A percentile compares a stretch with the other conserved stretches of the same genome.
phyloP scores from a whole-genome alignment of 1,140 invertebrate genomes.

The Phymorhynchus buccinoides region DNA sequence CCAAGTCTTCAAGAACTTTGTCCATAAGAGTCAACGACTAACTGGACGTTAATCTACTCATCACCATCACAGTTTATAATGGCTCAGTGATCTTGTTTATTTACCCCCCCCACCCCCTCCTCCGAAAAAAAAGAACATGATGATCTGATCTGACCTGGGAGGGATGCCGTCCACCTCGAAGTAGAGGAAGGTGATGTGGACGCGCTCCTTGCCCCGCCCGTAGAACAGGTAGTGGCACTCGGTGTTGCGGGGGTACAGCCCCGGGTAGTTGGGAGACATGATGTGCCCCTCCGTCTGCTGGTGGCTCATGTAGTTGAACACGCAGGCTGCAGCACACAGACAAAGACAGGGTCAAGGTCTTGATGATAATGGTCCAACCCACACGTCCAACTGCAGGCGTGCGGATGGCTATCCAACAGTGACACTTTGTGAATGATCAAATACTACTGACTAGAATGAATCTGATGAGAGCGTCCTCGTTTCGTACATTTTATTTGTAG shows the following conservation, averaged over 20 bases:
- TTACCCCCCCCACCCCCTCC: no score
- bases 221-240: constrained; percentile 96
- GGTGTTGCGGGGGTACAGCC: constrained; percentile 90
- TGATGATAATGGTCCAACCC: no score
- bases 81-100: neutral
- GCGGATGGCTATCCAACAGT: no score
- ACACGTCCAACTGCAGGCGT: no score
- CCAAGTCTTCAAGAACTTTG: no score
- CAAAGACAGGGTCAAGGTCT: neutral
- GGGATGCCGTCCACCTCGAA: constrained; percentile 63
- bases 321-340: constrained; percentile 72
- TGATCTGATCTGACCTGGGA: constrained; percentile 53
- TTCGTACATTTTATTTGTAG: no score
- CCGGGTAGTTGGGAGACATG: constrained; percentile 93
- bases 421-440: no score
- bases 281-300: constrained; percentile 85
- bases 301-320: constrained; percentile 79
- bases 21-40: no score
- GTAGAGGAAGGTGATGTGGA: constrained; percentile 76
- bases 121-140: neutral
- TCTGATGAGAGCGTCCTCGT: no score
- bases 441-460: no score
- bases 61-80: no score
- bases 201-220: constrained; percentile 84
- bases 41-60: no score